Conservation (phyloP, 2,113 vertebrate species). For the Gracilinanus agilis region DNA sequence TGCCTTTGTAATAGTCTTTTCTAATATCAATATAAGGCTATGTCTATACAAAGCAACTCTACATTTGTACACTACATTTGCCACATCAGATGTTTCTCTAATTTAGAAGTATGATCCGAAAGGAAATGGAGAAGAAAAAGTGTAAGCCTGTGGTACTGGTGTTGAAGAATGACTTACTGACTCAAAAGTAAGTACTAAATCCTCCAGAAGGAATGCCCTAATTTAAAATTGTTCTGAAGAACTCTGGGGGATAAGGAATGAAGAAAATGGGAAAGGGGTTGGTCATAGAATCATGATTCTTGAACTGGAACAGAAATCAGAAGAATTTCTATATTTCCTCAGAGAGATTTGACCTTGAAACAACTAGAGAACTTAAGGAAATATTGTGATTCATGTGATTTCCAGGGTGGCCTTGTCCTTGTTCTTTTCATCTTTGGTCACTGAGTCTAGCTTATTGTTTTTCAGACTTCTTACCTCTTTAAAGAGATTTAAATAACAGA, state of each 20-base stretch:
- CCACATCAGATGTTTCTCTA: background rate
- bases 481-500: background rate
- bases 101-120: conserved; percentile 13
- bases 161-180: background rate
- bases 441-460: background rate
- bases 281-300: background rate
- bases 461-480: background rate
- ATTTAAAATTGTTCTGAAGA: background rate
- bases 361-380: background rate
- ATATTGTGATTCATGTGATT: background rate
- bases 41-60: background rate
- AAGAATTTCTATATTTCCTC: background rate
- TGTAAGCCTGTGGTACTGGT: background rate
- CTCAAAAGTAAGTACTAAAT: background rate
- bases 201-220: background rate
- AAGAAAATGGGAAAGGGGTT: background rate
- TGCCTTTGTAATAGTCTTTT: conserved; percentile 63
- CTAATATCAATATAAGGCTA: conserved; percentile 43
- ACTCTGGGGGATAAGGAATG: background rate
- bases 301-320: background rate
- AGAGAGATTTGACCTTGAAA: background rate
- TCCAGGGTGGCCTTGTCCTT: background rate
- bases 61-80: background rate
- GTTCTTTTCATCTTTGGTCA: background rate
- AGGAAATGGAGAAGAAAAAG: background rate